Conservation (phyloP, 2,113 vertebrate genomes). For the Apodemus speciosus region DNA sequence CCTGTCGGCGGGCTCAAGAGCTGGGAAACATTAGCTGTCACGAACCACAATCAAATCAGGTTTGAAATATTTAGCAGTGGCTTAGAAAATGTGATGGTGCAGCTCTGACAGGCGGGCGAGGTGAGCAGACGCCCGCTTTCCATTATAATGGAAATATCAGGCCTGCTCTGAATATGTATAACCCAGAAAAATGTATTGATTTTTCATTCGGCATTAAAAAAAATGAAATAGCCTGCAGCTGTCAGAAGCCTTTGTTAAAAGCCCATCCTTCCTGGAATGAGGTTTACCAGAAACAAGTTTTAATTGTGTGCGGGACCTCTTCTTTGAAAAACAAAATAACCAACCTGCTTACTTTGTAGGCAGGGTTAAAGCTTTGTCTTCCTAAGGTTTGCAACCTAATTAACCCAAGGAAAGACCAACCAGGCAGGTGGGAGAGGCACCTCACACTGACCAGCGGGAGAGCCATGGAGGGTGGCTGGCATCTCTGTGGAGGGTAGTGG, state of each 20-base stretch:
- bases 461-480: neutral
- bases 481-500: neutral
- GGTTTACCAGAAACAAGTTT: constrained; percentile 95
- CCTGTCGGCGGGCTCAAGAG: constrained; percentile 85
- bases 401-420: neutral
- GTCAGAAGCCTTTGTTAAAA: constrained; percentile 99
- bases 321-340: constrained; percentile 83
- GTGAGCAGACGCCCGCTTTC: constrained; percentile 92
- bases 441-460: neutral
- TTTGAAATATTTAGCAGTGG: constrained; percentile 99
- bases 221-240: constrained; percentile 98
- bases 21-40: constrained; percentile 92
- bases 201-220: constrained; percentile 96
- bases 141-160: constrained; percentile 94
- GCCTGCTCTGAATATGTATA: constrained; percentile 98
- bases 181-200: constrained; percentile 99
- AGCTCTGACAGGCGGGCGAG: constrained; percentile 93
- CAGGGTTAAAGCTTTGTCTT: constrained; percentile 70
- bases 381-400: constrained; percentile 65
- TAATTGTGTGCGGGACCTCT: constrained; percentile 93
- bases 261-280: constrained; percentile 95
- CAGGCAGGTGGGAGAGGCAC: neutral
- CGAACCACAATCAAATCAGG: constrained; percentile 97
- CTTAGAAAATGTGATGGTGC: constrained; percentile 95
- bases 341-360: constrained; percentile 73